A percentile compares a stretch with the other conserved stretches of the same genome.
phyloP scores from a whole-genome alignment of 2,797 vertebrate genomes.

The Artibeus lituratus region DNA sequence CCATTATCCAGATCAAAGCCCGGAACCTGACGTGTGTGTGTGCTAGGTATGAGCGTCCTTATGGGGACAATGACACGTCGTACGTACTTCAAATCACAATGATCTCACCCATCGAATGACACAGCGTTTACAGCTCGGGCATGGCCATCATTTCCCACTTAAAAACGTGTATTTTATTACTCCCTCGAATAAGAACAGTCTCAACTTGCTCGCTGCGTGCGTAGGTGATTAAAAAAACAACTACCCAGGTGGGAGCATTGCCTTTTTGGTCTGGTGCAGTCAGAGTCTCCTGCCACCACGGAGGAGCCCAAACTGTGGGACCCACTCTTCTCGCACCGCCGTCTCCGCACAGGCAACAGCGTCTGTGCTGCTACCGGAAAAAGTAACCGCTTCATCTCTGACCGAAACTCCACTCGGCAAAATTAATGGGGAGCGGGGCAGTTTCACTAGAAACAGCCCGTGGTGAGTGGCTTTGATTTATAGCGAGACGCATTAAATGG shows the following conservation, averaged over 20 bases:
- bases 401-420: constrained; percentile 62
- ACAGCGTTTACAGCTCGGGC: neutral
- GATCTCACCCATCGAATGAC: neutral
- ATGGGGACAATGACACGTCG: neutral
- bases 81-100: neutral
- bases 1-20: neutral
- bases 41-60: neutral
- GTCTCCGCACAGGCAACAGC: neutral
- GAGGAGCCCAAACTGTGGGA: neutral
- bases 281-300: neutral
- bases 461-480: constrained; percentile 71
- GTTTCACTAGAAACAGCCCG: constrained; percentile 69
- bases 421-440: constrained; percentile 74
- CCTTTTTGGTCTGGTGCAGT: neutral
- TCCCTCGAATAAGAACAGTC: neutral
- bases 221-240: neutral
- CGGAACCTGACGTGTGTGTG: rapidly evolving
- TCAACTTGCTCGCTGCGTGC: neutral
- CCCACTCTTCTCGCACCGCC: neutral
- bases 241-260: neutral
- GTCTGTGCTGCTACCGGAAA: constrained; percentile 33
- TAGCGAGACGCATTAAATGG: constrained; percentile 47
- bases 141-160: neutral
- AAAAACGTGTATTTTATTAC: neutral
- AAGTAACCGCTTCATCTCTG: constrained; percentile 77